These are phyloP conservation scores for Aphaenogaster floridana DNA, from an alignment of 1,140 invertebrate genomes.

Conservation along the genomic window DNA sequence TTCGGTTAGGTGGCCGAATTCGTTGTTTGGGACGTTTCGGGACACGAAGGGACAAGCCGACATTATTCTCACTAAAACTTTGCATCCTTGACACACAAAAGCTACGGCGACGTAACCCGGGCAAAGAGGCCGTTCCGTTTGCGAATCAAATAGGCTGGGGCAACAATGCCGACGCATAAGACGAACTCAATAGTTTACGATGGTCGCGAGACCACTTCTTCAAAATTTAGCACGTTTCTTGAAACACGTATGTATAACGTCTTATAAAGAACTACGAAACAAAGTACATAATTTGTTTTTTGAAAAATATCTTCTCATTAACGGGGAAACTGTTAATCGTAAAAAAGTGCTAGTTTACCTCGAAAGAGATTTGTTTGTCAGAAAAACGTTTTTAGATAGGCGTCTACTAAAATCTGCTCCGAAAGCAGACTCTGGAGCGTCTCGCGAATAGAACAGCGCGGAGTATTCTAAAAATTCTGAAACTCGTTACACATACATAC, in stretches of 20 bases:
- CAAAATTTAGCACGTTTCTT: conserved; percentile 1
- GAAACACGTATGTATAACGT: background rate
- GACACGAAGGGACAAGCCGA: background rate
- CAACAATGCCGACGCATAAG: conserved; percentile 54
- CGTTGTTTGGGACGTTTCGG: conserved; percentile 10
- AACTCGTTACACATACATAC: conserved; percentile 22
- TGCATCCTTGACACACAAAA: conserved; percentile 77
- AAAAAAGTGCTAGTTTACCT: conserved; percentile 6
- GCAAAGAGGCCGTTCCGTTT: conserved; percentile 65
- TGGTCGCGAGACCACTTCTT: background rate
- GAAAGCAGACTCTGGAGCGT: background rate
- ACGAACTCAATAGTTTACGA: conserved; percentile 55
- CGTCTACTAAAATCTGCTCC: background rate
- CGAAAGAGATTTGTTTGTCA: background rate
- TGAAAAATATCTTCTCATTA: background rate
- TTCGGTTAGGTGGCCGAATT: background rate
- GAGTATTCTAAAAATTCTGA: conserved; percentile 49
- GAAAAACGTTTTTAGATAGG: background rate
- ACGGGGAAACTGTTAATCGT: background rate
- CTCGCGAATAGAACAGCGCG: background rate
- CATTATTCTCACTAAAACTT: conserved; percentile 68
- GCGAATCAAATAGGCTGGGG: conserved; percentile 73
- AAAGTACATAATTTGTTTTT: background rate
- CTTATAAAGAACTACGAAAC: background rate
- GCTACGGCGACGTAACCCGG: conserved; percentile 47